Conservation (phyloP, 2,888 invertebrate genomes). For the Nemapogon koenigi region DNA sequence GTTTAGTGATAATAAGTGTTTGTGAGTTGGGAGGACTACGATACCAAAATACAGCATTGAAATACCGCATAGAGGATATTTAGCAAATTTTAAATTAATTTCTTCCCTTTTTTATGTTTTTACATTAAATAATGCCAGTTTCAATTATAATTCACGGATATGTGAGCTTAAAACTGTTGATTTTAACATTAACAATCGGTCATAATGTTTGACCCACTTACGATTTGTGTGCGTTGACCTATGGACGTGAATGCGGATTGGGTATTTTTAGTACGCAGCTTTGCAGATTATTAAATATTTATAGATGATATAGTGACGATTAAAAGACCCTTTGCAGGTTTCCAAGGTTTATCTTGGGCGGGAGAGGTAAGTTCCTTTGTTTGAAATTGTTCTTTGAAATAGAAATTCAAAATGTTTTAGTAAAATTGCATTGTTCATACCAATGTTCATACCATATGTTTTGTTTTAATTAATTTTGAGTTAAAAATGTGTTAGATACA, state of each 20-base stretch:
- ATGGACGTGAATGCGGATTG: constrained; percentile 55
- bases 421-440: too few relatives aligned
- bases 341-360: constrained; percentile 24
- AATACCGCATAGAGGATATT: constrained; percentile 46
- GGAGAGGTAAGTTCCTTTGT: constrained; percentile 51
- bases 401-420: too few relatives aligned
- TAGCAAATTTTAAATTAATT: constrained; percentile 26
- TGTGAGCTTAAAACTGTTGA: constrained; percentile 3
- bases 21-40: constrained; percentile 20
- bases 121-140: constrained; percentile 21
- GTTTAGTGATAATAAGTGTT: constrained; percentile 30
- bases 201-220: constrained; percentile 59
- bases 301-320: constrained; percentile 38
- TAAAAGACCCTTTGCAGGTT: not conserved
- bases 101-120: constrained; percentile 20
- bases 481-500: too few relatives aligned
- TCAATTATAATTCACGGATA: constrained; percentile 11
- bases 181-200: constrained; percentile 17
- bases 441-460: too few relatives aligned
- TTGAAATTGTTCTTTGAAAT: constrained; percentile 5
- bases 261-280: constrained; percentile 61
- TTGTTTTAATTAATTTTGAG: too few relatives aligned
- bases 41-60: constrained; percentile 13
- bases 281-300: constrained; percentile 62
- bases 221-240: constrained; percentile 57